phyloP scores from a whole-genome alignment of 2,113 vertebrate genomes.

The Oncorhynchus masou region DNA sequence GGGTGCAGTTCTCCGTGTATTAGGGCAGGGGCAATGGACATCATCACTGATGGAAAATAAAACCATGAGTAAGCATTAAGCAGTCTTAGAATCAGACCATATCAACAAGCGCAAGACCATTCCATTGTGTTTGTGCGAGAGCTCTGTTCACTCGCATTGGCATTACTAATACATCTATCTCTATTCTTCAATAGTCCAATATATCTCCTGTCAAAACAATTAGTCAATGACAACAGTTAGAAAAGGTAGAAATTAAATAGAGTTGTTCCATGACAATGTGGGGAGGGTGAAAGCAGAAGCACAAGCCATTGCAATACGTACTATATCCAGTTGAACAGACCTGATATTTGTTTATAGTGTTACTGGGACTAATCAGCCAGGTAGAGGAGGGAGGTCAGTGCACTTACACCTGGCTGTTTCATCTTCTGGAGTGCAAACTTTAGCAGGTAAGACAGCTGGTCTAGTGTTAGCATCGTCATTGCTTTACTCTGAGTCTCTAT shows the following conservation, averaged over 20 bases:
- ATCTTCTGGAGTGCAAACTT: slow-evolving; percentile 99
- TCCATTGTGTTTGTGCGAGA: slow-evolving; percentile 18
- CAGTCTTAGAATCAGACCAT: neutral
- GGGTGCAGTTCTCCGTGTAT: neutral
- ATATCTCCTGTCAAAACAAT: neutral
- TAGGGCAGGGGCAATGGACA: neutral
- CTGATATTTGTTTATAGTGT: neutral
- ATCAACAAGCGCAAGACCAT: slow-evolving; percentile 3
- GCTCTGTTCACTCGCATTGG: slow-evolving; percentile 6
- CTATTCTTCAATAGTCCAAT: slow-evolving; percentile 8
- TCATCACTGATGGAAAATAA: neutral
- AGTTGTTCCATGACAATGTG: neutral
- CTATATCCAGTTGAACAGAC: neutral
- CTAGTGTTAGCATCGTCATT: slow-evolving; percentile 97
- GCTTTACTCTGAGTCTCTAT: slow-evolving; percentile 99
- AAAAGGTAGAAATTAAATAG: slow-evolving; percentile 16
- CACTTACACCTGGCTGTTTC: slow-evolving; percentile 98
- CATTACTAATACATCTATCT: slow-evolving; percentile 30
- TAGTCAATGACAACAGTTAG: neutral
- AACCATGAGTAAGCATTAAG: neutral
- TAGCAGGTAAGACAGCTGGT: slow-evolving; percentile 96
- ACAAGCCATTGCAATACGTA: neutral
- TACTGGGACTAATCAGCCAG: neutral
- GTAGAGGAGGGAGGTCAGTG: slow-evolving; percentile 22
- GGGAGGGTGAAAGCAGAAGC: neutral